These are phyloP conservation scores for Polyommatus icarus DNA, from an alignment of 2,888 invertebrate genomes.

Conservation along the genomic window DNA sequence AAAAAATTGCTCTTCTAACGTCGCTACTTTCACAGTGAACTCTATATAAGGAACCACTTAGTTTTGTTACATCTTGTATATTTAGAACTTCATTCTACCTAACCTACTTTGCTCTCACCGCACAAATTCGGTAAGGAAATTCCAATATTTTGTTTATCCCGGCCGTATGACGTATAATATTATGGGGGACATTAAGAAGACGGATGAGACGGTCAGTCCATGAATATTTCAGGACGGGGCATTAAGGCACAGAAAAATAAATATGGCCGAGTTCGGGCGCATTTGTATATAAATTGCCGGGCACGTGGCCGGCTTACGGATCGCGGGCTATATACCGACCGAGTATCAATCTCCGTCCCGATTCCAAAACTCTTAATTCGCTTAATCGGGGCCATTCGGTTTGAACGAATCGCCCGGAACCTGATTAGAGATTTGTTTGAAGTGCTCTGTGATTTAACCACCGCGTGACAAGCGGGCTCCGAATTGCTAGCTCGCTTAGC, in stretches of 20 bases:
- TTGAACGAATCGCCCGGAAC: conserved; percentile 34
- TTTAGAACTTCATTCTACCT: not conserved
- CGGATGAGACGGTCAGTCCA: conserved; percentile 70
- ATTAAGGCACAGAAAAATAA: conserved; percentile 76
- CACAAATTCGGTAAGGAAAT: conserved; percentile 5
- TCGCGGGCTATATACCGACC: conserved; percentile 63
- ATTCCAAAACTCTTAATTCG: conserved; percentile 54
- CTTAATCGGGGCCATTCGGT: conserved; percentile 7
- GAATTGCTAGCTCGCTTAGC: too few species aligned
- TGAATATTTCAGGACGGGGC: conserved; percentile 77
- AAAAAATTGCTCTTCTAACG: too few species aligned
- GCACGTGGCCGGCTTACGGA: conserved; percentile 67
- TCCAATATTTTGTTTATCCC: conserved; percentile 32
- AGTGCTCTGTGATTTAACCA: conserved; percentile 37
- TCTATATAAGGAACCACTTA: too few species aligned
- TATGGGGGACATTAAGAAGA: conserved; percentile 68
- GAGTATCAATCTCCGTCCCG: conserved; percentile 58
- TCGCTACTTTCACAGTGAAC: too few species aligned
- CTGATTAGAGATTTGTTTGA: conserved; percentile 47
- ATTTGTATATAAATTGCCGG: conserved; percentile 75
- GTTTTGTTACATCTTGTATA: too few species aligned
- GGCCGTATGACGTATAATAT: conserved; percentile 52
- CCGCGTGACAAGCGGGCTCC: not conserved
- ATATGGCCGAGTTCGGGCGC: conserved; percentile 73
- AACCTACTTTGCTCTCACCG: not conserved